Evolutionary conservation across 2,113 vertebrate genomes (phyloP), one percentile per base, ranked within the genome.

Genomic region (Balaeniceps rex): DNA sequence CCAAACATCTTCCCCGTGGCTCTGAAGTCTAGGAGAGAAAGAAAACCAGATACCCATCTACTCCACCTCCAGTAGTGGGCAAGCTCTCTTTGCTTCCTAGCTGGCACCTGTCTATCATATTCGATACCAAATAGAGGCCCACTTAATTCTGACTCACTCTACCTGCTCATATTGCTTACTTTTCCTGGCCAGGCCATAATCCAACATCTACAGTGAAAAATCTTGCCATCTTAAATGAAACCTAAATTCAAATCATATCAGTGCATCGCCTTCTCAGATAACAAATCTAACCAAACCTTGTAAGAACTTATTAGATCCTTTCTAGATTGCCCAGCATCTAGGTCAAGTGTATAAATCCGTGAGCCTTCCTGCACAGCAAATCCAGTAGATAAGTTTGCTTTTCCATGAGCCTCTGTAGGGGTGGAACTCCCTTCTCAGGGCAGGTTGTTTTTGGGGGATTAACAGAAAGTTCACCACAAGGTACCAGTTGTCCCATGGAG

Each of bases 181-280:
- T 75, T 89, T 76, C 88, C 83, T 77, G 38, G 47, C 90, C 86
- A 90, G 91, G 94, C 77, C 88, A 75, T 81, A 60, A 44, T 19
- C 60, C 68, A 55, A 5, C 24, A 85, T 28, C 87, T 86, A 66
- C 29, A 12, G 34, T 19, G 87, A 70, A 71, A 83, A 71, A 79
- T 65, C 93, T 81, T 40, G n/a, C 85, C 76, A 91, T 94, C 82
- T 86, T 74, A 57, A 87, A 90, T 80, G 66, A 96, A 95, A 78
- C 61, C 82, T 60, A 54, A 88, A 65, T 71, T 84, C 31, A 86
- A 87, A 88, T 83, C 23, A 10, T 51, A 88, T 54, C 42, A 46
- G 65, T 40, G 71, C 91, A 66, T 52, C 7, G 0, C 46, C 91
- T 80, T 58, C 61, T 23, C 49, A 76, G 78, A 72, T 69, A 93